Percentiles rank a stretch among this genome's conserved stretches.
phyloP scores from a whole-genome alignment of 2,888 invertebrate genomes.

The Diabrotica balteata region DNA sequence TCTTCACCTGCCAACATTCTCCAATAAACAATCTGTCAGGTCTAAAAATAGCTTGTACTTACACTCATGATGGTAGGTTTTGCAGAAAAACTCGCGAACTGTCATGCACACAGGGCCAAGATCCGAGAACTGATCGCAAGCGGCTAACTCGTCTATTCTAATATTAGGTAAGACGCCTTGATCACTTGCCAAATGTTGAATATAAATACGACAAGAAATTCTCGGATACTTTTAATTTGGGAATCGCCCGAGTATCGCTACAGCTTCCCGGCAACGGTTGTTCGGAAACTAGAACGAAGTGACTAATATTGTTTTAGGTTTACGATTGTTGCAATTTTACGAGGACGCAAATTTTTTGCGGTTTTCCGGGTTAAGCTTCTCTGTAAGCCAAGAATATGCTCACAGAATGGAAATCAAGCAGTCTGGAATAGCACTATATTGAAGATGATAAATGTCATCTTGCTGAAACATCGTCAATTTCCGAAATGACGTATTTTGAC shows the following conservation, averaged over 20 bases:
- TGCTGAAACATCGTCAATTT: too few relatives aligned
- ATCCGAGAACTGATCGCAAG: slow-evolving; percentile 45
- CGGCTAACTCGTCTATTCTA: slow-evolving; percentile 51
- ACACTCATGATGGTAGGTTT: slow-evolving; percentile 46
- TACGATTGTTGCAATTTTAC: too few relatives aligned
- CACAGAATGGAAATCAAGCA: too few relatives aligned
- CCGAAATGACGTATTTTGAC: too few relatives aligned
- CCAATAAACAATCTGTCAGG: too few relatives aligned
- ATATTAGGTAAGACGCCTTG: slow-evolving; percentile 48
- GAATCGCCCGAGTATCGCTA: not conserved
- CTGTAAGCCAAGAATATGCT: too few relatives aligned
- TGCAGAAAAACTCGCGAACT: slow-evolving; percentile 33
- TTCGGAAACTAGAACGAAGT: slow-evolving; percentile 1
- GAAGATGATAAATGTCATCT: too few relatives aligned
- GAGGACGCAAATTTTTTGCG: too few relatives aligned
- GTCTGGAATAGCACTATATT: too few relatives aligned
- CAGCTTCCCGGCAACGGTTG: slow-evolving; percentile 12
- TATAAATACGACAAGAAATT: slow-evolving; percentile 47
- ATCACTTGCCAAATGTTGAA: slow-evolving; percentile 52
- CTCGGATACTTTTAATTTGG: slow-evolving; percentile 31
- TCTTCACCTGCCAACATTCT: too few relatives aligned
- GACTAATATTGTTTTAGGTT: too few relatives aligned
- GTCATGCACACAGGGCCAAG: slow-evolving; percentile 47
- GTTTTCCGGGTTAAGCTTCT: too few relatives aligned
- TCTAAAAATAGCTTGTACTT: slow-evolving; percentile 40